These are phyloP conservation scores for Ptychochromis oligacanthus DNA, from an alignment of 2,113 vertebrate genomes.

Conservation along the genomic window DNA sequence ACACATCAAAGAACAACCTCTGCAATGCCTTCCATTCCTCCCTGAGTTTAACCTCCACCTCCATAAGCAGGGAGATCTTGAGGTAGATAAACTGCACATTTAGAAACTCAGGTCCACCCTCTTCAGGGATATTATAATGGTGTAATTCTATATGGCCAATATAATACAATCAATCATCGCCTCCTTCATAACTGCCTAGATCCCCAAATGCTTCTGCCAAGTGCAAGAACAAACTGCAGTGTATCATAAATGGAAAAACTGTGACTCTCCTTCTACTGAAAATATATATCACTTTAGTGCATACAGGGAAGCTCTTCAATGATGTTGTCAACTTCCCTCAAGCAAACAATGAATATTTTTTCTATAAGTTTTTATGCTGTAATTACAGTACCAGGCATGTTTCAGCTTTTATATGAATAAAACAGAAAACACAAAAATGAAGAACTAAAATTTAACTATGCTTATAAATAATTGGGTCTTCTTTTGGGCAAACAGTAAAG, in stretches of 20 bases:
- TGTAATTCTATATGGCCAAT: conserved; percentile 35
- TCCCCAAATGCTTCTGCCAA: conserved; percentile 33
- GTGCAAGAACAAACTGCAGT: conserved; percentile 32
- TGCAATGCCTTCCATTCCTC: background rate
- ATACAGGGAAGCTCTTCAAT: background rate
- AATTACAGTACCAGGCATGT: background rate
- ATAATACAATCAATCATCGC: conserved; percentile 41
- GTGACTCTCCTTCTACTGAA: background rate
- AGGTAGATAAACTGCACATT: background rate
- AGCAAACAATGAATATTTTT: background rate
- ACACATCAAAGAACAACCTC: background rate
- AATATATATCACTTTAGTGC: background rate
- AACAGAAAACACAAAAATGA: background rate
- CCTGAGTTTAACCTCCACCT: background rate
- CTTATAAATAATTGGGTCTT: background rate
- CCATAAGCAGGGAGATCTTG: background rate
- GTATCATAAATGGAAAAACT: conserved; percentile 20
- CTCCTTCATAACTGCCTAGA: conserved; percentile 34
- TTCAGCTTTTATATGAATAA: background rate
- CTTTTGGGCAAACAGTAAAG: background rate
- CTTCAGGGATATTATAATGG: conserved; percentile 21
- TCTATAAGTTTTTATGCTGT: background rate
- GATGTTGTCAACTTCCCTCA: background rate
- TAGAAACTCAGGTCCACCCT: conserved; percentile 4
- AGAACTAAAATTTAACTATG: background rate